Conservation (phyloP, 1,140 invertebrate species). For the Medauroidea extradentata region DNA sequence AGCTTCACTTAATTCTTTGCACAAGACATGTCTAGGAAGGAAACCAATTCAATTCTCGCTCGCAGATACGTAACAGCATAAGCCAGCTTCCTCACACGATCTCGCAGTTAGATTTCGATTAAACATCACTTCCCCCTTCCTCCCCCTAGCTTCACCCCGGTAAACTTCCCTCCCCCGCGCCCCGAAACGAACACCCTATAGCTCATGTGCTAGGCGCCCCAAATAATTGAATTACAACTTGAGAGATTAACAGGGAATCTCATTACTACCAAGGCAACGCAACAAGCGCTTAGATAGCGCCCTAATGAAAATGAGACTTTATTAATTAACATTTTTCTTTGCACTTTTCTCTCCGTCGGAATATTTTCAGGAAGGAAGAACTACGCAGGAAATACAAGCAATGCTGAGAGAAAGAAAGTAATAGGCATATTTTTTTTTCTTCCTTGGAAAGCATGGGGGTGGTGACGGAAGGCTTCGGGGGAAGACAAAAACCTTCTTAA, state of each 20-base stretch:
- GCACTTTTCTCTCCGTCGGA: background rate
- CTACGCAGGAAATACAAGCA: background rate
- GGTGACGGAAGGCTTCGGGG: too few species aligned
- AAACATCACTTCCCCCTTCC: conserved; percentile 5
- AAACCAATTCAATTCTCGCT: too few species aligned
- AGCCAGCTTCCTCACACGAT: too few species aligned
- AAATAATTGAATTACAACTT: conserved; percentile 16
- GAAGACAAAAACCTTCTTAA: too few species aligned
- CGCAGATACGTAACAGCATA: too few species aligned
- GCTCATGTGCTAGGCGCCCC: conserved; percentile 1
- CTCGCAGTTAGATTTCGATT: conserved; percentile 12
- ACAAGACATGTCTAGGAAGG: too few species aligned
- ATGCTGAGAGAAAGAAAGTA: too few species aligned
- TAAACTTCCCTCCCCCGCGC: background rate
- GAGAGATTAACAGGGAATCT: conserved; percentile 12
- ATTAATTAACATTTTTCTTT: conserved; percentile 12
- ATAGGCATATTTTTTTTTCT: too few species aligned
- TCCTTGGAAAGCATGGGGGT: too few species aligned
- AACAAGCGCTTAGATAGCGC: conserved; percentile 5
- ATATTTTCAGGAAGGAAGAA: background rate
- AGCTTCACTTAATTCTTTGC: too few species aligned
- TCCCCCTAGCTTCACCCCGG: background rate
- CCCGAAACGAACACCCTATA: background rate
- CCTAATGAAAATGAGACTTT: conserved; percentile 11
- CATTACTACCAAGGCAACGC: conserved; percentile 8